These are phyloP conservation scores for Odobenus rosmarus DNA, from an alignment of 2,113 vertebrate species.

Conservation along the genomic window DNA sequence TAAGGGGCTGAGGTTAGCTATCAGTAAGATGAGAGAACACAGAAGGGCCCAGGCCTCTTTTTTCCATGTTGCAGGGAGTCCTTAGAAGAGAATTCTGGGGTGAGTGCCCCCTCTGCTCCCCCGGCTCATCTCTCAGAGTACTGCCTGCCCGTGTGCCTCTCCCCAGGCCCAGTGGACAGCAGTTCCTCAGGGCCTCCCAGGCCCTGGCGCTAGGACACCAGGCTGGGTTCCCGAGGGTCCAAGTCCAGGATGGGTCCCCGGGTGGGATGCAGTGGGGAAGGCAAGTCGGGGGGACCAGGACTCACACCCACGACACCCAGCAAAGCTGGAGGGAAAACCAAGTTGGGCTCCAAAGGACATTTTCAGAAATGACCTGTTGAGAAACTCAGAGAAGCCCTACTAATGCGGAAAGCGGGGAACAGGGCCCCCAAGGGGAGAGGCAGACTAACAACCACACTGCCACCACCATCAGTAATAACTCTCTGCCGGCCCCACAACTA, in stretches of 20 bases:
- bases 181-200: background rate
- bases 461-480: background rate
- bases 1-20: background rate
- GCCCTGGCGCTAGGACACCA: background rate
- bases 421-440: background rate
- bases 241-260: background rate
- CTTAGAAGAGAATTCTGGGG: background rate
- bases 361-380: slow-evolving; percentile 31
- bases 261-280: background rate
- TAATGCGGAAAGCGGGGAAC: background rate
- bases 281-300: background rate
- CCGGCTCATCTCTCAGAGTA: background rate
- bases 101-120: background rate
- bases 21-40: background rate
- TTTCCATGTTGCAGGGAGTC: background rate
- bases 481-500: background rate
- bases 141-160: background rate
- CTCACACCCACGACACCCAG: background rate
- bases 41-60: background rate
- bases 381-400: background rate
- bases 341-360: background rate
- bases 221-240: background rate
- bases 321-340: background rate
- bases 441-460: background rate
- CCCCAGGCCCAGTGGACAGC: background rate